These are phyloP conservation scores for Epirrhoe alternata DNA, from an alignment of 2,888 invertebrate species.

Conservation along the genomic window DNA sequence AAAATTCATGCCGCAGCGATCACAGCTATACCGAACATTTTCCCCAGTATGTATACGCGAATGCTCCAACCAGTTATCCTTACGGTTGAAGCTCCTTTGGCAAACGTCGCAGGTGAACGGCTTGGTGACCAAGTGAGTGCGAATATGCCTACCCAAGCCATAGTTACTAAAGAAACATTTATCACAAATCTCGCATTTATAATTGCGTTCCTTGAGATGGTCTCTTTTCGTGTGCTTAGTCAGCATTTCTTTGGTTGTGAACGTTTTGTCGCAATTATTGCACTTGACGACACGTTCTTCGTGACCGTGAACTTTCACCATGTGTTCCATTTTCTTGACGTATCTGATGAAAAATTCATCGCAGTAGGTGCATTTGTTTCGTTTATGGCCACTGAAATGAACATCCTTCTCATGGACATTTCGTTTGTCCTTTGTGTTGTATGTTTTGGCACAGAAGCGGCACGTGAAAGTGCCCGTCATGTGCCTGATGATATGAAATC, in stretches of 20 bases:
- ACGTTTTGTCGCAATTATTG: conserved; percentile 56
- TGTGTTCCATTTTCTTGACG: conserved; percentile 54
- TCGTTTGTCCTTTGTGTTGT: conserved; percentile 56
- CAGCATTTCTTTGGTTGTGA: conserved; percentile 47
- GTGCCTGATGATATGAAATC: conserved; percentile 42
- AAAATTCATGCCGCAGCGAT: conserved; percentile 12
- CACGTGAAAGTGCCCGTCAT: conserved; percentile 48
- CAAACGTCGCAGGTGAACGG: conserved; percentile 16
- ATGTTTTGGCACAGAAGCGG: conserved; percentile 60
- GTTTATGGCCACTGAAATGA: conserved; percentile 41
- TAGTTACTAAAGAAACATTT: conserved; percentile 56
- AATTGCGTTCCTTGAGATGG: conserved; percentile 66
- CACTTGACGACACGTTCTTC: conserved; percentile 51
- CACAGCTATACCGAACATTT: conserved; percentile 13
- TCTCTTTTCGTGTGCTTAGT: conserved; percentile 56
- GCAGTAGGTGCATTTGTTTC: conserved; percentile 36
- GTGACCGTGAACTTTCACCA: conserved; percentile 55
- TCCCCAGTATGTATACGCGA: conserved; percentile 19
- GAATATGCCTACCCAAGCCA: conserved; percentile 53
- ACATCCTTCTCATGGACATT: conserved; percentile 61
- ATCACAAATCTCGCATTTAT: conserved; percentile 69
- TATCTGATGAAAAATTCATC: conserved; percentile 50
- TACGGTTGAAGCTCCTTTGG: conserved; percentile 19
- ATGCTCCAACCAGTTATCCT: conserved; percentile 29
- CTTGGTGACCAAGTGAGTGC: conserved; percentile 46